Evolutionary conservation across 1,140 invertebrate genomes (phyloP).

Genomic region (Tetramorium simillimum): DNA sequence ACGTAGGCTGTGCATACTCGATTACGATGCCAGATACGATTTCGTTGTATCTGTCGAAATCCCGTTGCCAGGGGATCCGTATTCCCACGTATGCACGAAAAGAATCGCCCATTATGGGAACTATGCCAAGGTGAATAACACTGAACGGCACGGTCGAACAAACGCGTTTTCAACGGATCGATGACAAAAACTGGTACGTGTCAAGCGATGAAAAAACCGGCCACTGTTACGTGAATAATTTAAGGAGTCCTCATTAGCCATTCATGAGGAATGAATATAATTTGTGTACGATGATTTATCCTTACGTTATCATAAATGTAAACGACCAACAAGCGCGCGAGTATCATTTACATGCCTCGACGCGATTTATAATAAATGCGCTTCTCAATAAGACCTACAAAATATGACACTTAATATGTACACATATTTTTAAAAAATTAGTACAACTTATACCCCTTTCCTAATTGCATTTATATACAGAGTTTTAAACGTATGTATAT

Average conservation of each 20-base stretch:
- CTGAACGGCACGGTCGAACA: not conserved
- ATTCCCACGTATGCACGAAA: constrained; percentile 6
- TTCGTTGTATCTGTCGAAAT: not conserved
- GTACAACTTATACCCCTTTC: not conserved
- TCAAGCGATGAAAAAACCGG: not conserved
- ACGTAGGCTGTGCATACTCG: not conserved
- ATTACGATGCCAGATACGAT: constrained; percentile 23
- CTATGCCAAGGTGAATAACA: constrained; percentile 29
- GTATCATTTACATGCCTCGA: not conserved
- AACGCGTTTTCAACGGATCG: not conserved
- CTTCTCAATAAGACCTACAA: not conserved
- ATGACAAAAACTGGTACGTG: not conserved
- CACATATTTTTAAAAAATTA: not conserved
- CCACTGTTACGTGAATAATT: not conserved
- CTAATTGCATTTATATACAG: not conserved
- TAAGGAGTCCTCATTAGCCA: not conserved
- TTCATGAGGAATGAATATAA: not conserved
- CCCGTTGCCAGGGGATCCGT: constrained; percentile 14
- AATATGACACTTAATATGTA: not conserved
- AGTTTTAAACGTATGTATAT: not conserved
- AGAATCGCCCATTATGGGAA: not conserved
- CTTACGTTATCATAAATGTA: not conserved
- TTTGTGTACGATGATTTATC: not conserved
- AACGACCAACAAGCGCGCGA: not conserved
- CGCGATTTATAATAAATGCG: not conserved